These are phyloP conservation scores for Oconnorella tubifera DNA, from an alignment of 2,888 invertebrate genomes.

Conservation along the genomic window DNA sequence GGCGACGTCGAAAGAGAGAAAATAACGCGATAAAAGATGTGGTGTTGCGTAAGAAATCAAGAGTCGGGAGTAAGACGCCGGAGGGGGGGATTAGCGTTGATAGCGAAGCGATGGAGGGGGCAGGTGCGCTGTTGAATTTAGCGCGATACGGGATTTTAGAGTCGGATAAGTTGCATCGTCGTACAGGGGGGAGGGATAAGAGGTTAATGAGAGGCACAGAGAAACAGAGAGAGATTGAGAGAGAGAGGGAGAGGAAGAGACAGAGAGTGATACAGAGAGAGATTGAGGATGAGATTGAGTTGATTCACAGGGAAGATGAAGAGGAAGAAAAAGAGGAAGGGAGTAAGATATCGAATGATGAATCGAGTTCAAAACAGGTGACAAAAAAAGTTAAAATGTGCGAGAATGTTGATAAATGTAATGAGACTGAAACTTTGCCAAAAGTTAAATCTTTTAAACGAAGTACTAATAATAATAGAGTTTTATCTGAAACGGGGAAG, in stretches of 20 bases:
- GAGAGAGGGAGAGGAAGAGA: not conserved
- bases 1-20: not conserved
- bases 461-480: no score
- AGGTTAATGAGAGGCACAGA: not conserved
- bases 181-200: not conserved
- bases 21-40: not conserved
- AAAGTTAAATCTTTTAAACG: no score
- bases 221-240: not conserved
- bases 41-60: not conserved
- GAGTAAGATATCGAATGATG: no score
- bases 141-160: not conserved
- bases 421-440: no score
- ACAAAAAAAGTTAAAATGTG: no score
- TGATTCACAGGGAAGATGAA: not conserved
- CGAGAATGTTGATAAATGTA: no score
- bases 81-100: not conserved
- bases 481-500: no score
- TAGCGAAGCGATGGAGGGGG: slow-evolving; percentile 4
- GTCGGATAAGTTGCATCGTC: no score
- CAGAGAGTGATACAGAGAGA: not conserved
- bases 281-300: slow-evolving; percentile 1
- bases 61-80: not conserved
- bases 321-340: slow-evolving; percentile 3
- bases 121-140: not conserved
- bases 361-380: no score